Base-by-base conservation (phyloP, 1,140 invertebrate species). In the Augochlora pura region DNA sequence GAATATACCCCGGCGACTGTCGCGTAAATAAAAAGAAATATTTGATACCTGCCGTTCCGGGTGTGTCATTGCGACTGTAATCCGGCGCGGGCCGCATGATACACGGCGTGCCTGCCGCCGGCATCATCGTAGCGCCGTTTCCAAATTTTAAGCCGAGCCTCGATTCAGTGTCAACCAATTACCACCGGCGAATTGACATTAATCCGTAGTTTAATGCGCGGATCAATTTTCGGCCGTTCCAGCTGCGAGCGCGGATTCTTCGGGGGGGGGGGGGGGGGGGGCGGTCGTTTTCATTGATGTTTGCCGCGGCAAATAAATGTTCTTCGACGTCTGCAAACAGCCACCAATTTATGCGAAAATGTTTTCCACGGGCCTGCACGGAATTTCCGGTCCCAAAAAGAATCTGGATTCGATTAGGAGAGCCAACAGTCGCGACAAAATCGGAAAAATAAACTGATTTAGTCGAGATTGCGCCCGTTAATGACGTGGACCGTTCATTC, bases 81-180 rank as follows among this genome's bases (percentile, higher is more conserved):
- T 80, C 67, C 65, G 49, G 46, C 16, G 39, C 16, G 9, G 10
- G 42, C 14, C 68, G 64, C 27, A 66, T 32, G 52, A 38, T 62
- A 72, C 76, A 63, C 23, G 38, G 38, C 60, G 57, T 6, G 9
- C 42, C 49, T 6, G 25, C 32, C 12, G 14, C 27, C 27, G 59
- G 63, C 63, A 60, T 74, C 70, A 67, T 74, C 71, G 52, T 52
- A 38, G 21, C 39, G 23, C 54, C 52, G 73, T 85, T 81, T 81
- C 77, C 77, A 82, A 85, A 85, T 82, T 85, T 57, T 82, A 77
- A 85, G 67, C 74, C 60, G 14, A 9, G 71, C 62, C 46, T 23
- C 52, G 69, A 85, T 85, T 82, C 77, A 81, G 46, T 60, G 65
- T 59, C 49, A 74, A 78, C 80, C 74, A 86, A 86, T 86, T 86